phyloP scores from a whole-genome alignment of 2,113 vertebrate genomes.

The Heterotilapia buettikoferi region DNA sequence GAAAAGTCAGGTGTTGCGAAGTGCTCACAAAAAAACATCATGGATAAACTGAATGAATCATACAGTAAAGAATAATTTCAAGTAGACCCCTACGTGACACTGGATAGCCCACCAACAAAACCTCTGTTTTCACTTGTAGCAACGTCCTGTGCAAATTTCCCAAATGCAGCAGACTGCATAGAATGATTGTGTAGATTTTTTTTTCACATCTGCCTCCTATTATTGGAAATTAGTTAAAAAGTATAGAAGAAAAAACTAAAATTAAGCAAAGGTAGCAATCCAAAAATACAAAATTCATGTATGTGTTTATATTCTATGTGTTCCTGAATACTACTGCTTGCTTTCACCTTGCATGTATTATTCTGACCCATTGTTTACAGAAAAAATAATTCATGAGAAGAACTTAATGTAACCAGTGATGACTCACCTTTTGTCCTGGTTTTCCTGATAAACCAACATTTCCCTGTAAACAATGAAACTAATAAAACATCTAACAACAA shows the following conservation, averaged over 20 bases:
- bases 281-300: background rate
- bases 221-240: background rate
- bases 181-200: background rate
- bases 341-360: background rate
- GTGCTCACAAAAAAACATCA: background rate
- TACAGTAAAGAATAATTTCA: background rate
- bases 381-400: background rate
- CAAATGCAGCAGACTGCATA: background rate
- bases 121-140: background rate
- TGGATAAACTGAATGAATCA: background rate
- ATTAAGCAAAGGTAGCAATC: background rate
- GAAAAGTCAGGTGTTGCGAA: background rate
- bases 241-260: background rate
- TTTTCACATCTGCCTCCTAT: background rate
- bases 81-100: background rate
- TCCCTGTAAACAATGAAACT: constrained; percentile 68
- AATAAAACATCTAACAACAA: background rate
- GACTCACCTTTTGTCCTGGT: constrained; percentile 81
- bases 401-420: background rate
- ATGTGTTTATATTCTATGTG: background rate
- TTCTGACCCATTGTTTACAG: background rate
- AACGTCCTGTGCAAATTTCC: background rate
- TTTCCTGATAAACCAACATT: constrained; percentile 88
- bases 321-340: background rate
- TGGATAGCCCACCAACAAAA: background rate